Percentiles rank a stretch among this genome's conserved stretches.
These are phyloP conservation scores for Sinella curviseta DNA, from an alignment of 1,140 invertebrate genomes.

Conservation along the genomic window DNA sequence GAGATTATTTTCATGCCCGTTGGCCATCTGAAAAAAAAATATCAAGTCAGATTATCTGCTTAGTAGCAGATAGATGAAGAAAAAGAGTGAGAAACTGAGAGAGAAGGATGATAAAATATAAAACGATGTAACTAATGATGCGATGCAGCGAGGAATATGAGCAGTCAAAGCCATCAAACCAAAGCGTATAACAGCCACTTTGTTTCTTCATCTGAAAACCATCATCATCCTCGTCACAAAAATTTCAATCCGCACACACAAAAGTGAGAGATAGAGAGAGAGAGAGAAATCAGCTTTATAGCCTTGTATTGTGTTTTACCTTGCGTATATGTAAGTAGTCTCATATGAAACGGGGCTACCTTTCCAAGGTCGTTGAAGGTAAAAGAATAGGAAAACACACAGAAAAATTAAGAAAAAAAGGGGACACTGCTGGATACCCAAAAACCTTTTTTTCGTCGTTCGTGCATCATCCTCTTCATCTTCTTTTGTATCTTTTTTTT, in stretches of 20 bases:
- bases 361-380: constrained; percentile 15
- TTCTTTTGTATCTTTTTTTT: neutral
- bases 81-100: too few species aligned
- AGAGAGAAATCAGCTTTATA: too few species aligned
- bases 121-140: neutral
- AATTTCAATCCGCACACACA: neutral
- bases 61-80: neutral
- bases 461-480: neutral
- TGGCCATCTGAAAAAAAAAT: neutral
- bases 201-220: too few species aligned
- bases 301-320: too few species aligned
- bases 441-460: neutral
- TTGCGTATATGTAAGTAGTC: neutral
- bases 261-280: too few species aligned
- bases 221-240: neutral
- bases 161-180: neutral
- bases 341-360: neutral
- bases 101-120: constrained; percentile 1
- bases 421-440: neutral
- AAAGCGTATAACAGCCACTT: too few species aligned
- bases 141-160: neutral
- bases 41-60: neutral
- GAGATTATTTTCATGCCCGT: constrained; percentile 6
- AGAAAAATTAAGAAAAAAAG: neutral
- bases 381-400: neutral